These are phyloP conservation scores for Drosophila triauraria DNA, from an alignment of 1,140 invertebrate genomes.

Conservation along the genomic window DNA sequence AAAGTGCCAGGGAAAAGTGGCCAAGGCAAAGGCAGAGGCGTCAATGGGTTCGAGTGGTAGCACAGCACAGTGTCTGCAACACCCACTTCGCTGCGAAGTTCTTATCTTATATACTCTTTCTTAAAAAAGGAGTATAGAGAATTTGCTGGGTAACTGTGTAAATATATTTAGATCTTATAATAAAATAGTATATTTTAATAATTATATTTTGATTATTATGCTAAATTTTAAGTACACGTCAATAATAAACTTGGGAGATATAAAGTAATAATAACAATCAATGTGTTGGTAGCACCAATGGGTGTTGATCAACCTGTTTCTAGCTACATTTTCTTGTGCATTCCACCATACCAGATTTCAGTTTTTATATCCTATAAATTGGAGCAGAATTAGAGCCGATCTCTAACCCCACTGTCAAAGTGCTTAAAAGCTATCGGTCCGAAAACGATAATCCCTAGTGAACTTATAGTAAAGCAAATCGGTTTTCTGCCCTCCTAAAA, in stretches of 20 bases:
- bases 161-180: not conserved
- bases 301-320: too few species aligned
- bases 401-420: too few species aligned
- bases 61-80: slow-evolving; percentile 33
- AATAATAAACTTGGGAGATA: too few species aligned
- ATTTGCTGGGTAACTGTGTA: not conserved
- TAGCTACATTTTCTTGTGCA: not conserved
- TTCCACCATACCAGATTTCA: not conserved
- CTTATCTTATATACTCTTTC: slow-evolving; percentile 30
- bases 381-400: not conserved
- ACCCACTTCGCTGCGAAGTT: slow-evolving; percentile 48
- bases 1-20: slow-evolving; percentile 14
- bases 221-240: too few species aligned
- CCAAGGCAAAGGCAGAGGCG: slow-evolving; percentile 40
- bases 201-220: too few species aligned
- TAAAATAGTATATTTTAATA: not conserved
- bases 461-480: too few species aligned
- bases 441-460: too few species aligned
- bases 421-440: too few species aligned
- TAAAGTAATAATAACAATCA: too few species aligned
- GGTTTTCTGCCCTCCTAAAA: too few species aligned
- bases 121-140: not conserved
- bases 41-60: slow-evolving; percentile 50
- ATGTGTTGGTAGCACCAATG: too few species aligned
- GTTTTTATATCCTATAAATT: not conserved